phyloP scores from a whole-genome alignment of 2,113 vertebrate genomes.

The Marmota monax region DNA sequence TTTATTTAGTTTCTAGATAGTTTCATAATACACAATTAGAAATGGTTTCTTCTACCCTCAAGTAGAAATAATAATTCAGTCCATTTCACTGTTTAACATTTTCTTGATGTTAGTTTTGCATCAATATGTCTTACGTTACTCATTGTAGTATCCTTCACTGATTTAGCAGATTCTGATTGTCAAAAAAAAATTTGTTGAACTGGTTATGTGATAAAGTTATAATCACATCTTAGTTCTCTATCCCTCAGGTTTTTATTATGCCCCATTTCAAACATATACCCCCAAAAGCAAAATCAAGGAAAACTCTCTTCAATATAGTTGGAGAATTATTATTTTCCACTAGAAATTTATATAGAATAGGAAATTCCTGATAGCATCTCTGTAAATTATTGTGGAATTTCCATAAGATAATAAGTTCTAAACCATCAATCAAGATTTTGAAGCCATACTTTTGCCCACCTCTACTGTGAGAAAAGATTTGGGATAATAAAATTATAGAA shows the following conservation, averaged over 20 bases:
- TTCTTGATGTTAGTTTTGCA: neutral
- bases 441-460: neutral
- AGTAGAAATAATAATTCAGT: neutral
- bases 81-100: neutral
- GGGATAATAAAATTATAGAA: neutral
- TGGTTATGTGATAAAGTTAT: neutral
- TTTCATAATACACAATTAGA: neutral
- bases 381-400: neutral
- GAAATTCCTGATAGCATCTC: neutral
- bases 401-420: neutral
- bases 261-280: neutral
- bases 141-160: neutral
- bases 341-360: neutral
- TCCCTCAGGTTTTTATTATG: neutral
- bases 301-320: neutral
- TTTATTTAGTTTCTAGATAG: neutral
- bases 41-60: neutral
- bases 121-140: neutral
- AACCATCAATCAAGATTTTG: neutral
- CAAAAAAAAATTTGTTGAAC: neutral
- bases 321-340: neutral
- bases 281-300: neutral
- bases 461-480: neutral
- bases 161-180: neutral
- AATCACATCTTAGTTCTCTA: neutral